Evolutionary conservation across 2,113 vertebrate species (phyloP).

Genomic region (Gambusia holbrooki): DNA sequence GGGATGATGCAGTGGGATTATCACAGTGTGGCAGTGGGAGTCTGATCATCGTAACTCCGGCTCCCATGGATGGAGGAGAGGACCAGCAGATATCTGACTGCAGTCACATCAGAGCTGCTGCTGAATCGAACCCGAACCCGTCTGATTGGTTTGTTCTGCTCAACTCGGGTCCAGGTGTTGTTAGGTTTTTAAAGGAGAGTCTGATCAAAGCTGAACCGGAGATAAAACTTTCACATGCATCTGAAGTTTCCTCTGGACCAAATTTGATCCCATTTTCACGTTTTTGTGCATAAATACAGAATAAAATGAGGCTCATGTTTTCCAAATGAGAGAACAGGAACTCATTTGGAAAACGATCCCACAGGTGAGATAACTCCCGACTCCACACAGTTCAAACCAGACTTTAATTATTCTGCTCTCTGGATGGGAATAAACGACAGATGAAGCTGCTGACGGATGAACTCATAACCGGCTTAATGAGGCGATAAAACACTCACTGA

Average conservation of each 20-base stretch:
- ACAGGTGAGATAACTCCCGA: not conserved
- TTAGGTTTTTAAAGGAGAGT: not conserved
- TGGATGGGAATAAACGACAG: not conserved
- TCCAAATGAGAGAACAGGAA: not conserved
- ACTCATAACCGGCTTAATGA: not conserved
- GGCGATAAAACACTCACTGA: not conserved
- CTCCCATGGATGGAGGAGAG: conserved; percentile 49
- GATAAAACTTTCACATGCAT: not conserved
- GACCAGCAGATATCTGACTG: conserved; percentile 31
- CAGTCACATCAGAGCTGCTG: conserved; percentile 4
- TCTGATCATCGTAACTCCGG: conserved; percentile 66
- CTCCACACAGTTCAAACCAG: not conserved
- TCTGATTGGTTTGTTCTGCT: not conserved
- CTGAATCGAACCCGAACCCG: not conserved
- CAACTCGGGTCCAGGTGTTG: not conserved
- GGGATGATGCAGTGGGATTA: conserved; percentile 48
- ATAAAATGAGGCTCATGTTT: conserved; percentile 36
- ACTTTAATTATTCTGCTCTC: not conserved
- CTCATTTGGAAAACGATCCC: conserved; percentile 2
- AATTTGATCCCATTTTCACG: not conserved
- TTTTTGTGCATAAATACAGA: not conserved
- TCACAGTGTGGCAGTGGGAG: conserved; percentile 50
- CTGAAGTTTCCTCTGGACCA: not conserved
- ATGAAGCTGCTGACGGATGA: conserved; percentile 10
- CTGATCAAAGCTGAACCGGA: not conserved